These are phyloP conservation scores for Myotis yumanensis DNA, from an alignment of 2,113 vertebrate species.

Conservation along the genomic window DNA sequence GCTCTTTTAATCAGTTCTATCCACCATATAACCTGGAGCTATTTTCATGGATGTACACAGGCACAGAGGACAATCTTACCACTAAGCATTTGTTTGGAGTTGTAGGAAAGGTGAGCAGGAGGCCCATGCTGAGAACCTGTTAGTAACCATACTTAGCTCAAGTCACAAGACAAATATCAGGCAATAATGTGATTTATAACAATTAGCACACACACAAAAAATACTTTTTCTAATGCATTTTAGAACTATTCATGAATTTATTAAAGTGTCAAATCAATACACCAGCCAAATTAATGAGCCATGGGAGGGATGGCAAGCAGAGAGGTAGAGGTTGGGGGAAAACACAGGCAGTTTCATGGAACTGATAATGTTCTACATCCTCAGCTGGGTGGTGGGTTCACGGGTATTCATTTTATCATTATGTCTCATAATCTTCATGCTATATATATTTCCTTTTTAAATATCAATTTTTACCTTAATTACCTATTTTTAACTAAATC, in stretches of 20 bases:
- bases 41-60: constrained; percentile 46
- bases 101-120: constrained; percentile 56
- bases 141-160: constrained; percentile 64
- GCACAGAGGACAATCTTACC: constrained; percentile 47
- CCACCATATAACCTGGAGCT: constrained; percentile 23
- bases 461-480: not conserved
- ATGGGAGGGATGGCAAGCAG: not conserved
- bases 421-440: constrained; percentile 13
- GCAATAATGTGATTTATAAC: constrained; percentile 49
- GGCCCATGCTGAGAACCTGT: constrained; percentile 60
- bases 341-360: not conserved
- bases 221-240: constrained; percentile 47
- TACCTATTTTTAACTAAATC: constrained; percentile 43
- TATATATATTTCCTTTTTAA: not conserved
- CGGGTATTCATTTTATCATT: constrained; percentile 35
- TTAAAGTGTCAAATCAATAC: constrained; percentile 15
- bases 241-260: constrained; percentile 19
- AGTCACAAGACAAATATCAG: constrained; percentile 65
- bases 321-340: not conserved
- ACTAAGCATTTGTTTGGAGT: constrained; percentile 53
- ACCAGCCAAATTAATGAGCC: constrained; percentile 7
- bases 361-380: not conserved
- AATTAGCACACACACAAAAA: constrained; percentile 6
- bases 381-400: constrained; percentile 33
- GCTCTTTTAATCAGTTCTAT: constrained; percentile 31